Evolutionary conservation across 1,140 invertebrate species (phyloP), one percentile per base, ranked within the genome.

Genomic region (Dendroctonus ponderosae): DNA sequence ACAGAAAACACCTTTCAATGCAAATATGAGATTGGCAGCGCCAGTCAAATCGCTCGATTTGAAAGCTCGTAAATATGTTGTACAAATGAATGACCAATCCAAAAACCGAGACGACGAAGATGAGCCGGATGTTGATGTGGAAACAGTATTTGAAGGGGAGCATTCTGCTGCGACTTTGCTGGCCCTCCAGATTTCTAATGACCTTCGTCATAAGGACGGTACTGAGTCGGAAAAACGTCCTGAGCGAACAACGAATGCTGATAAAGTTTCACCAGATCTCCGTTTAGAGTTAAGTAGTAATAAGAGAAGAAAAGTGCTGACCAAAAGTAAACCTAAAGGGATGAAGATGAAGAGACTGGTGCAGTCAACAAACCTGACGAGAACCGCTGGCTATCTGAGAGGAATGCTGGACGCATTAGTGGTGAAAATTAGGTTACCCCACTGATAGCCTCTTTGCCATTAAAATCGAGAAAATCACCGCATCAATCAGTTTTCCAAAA

Each of bases 181-280:
- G 73, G 82, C 83, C 39, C 71, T 75, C n/a, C 82, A 84, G 76
- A 56, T 83, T 5, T 73, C 73, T 26, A 82, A 81, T 72, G 74
- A 84, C 12, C 71, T 84, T 26, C 81, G 82, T 62, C 82, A 84
- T 74, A 85, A 84, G 77, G 83, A 85, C 74, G 80, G 80, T 44
- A 76, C 75, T 41, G 78, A 81, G 70, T 72, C 51, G 12, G 43
- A 44, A 44, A 44, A 44, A 8, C 43, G 7, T 8, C 4, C 4
- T 12, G 37, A n/a, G 15, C 11, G 12, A 7, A 3, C 12, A 15
- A 15, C 8, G 8, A 51, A 51, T 5, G 4, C 14, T 5, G 50
- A 51, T 5, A 51, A 8, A 0, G 50, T 51, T 51, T n/a, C 12
- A 8, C 12, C 12, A 15, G 37, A 51, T 9, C 12, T 11, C 44